Conservation (phyloP, 1,140 invertebrate genomes). For the Archivesica marissinica region DNA sequence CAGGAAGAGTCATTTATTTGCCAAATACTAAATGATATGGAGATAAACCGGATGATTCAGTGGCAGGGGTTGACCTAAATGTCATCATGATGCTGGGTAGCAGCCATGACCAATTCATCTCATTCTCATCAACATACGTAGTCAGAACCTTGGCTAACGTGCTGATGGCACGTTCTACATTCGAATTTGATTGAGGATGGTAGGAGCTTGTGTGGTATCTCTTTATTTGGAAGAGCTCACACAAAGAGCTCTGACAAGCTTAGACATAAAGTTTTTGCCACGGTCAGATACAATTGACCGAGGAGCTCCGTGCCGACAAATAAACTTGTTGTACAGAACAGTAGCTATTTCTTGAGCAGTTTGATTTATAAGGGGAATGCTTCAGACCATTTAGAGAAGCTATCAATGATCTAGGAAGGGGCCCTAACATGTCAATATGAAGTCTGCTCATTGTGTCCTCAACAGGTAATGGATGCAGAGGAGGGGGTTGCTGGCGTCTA, state of each 20-base stretch:
- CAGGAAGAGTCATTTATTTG: conserved; percentile 36
- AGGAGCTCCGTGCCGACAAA: conserved; percentile 32
- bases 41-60: conserved; percentile 27
- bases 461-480: conserved; percentile 37
- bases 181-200: conserved; percentile 69
- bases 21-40: conserved; percentile 47
- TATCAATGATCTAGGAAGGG: conserved; percentile 42
- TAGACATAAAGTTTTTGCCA: conserved; percentile 55
- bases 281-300: conserved; percentile 24
- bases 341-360: conserved; percentile 17
- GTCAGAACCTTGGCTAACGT: conserved; percentile 46
- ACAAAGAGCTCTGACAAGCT: conserved; percentile 1
- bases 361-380: conserved; percentile 30
- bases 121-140: conserved; percentile 55
- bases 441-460: conserved; percentile 29
- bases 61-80: conserved; percentile 45
- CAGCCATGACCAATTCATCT: conserved; percentile 47
- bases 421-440: conserved; percentile 44
- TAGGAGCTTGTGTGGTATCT: conserved; percentile 66
- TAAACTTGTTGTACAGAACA: conserved; percentile 16
- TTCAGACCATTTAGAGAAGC: conserved; percentile 33
- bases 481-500: background rate
- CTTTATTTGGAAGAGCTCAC: conserved; percentile 65
- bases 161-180: conserved; percentile 59
- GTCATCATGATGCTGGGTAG: conserved; percentile 57